phyloP scores from a whole-genome alignment of 2,113 vertebrate species.

The Vicugna pacos region DNA sequence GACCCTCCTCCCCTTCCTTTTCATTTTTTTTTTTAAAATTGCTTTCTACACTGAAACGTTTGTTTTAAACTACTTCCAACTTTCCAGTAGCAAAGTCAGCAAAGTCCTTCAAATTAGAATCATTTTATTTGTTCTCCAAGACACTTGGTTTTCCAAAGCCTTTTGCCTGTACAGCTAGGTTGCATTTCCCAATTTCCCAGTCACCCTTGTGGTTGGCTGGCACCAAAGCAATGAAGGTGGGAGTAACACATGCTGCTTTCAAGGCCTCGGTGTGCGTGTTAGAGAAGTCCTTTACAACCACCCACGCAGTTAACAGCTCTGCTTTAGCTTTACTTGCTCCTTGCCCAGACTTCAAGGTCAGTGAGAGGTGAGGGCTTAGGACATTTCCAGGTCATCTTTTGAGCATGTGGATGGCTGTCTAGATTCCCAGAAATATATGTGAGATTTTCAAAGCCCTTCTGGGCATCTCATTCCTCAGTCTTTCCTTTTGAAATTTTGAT shows the following conservation, averaged over 20 bases:
- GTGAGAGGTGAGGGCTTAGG: neutral
- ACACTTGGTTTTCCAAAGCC: neutral
- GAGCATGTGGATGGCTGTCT: neutral
- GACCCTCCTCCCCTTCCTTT: neutral
- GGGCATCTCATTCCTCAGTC: neutral
- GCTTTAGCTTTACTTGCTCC: neutral
- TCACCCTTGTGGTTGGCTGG: neutral
- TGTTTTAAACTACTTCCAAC: neutral
- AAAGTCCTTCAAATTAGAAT: neutral
- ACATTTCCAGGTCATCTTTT: neutral
- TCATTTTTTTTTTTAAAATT: neutral
- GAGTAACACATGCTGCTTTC: neutral
- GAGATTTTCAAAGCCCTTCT: neutral
- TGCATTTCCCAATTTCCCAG: neutral
- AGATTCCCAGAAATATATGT: neutral
- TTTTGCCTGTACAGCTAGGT: neutral
- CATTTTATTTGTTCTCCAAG: neutral
- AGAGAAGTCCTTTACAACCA: neutral
- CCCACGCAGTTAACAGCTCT: neutral
- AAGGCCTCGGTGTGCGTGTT: neutral
- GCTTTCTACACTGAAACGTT: neutral
- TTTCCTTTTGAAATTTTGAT: neutral
- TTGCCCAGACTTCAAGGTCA: neutral
- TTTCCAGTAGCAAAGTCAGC: constrained; percentile 30
- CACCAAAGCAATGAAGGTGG: neutral